Evolutionary conservation across 1,140 invertebrate genomes (phyloP), one percentile per base, ranked within the genome.

Genomic region (Lepidurus arcticus): DNA sequence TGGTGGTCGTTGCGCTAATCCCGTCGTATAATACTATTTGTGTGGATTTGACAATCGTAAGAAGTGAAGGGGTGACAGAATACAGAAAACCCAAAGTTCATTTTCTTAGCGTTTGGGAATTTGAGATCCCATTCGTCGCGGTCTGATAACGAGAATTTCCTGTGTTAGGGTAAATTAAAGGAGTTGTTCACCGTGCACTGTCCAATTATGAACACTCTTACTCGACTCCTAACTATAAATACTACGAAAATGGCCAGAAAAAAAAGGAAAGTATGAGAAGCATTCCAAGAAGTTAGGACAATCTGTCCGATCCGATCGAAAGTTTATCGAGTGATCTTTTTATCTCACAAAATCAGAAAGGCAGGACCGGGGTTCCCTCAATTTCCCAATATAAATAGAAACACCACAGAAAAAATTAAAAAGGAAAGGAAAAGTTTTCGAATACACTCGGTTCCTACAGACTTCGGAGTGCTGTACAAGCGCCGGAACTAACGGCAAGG

Each of bases 201-300:
- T 65, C 16, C 16, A 65, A 65, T 65, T 65, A 65, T 0, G 2
- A 13, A 65, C 53, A 65, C 13, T 65, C 53, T 65, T 34, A 34
- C 34, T 34, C 34, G 34, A 34, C 34, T 34, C 2, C 2, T 34
- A 34, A 34, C 2, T 34, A 34, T 34, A 34, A 34, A 34, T 34
- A 34, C 34, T 34, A 34, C 53, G 53, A 65, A 7, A 65, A 13
- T 65, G 7, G 16, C 2, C 16, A 10, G 45, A 11, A 65, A 21
- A 65, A 65, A 65, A 65, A 65, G 53, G 53, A 65, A 65, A 65
- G 53, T 65, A 65, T 65, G 53, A 65, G 53, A 65, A 65, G 21
- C 53, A 34, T 34, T 34, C 34, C 34, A 34, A 34, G 34, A 34
- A 34, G 34, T 34, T 34, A 34, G 34, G 34, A 34, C 34, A 34